Base-by-base conservation (phyloP, 1,140 invertebrate species). In the Bombus pyrosoma region DNA sequence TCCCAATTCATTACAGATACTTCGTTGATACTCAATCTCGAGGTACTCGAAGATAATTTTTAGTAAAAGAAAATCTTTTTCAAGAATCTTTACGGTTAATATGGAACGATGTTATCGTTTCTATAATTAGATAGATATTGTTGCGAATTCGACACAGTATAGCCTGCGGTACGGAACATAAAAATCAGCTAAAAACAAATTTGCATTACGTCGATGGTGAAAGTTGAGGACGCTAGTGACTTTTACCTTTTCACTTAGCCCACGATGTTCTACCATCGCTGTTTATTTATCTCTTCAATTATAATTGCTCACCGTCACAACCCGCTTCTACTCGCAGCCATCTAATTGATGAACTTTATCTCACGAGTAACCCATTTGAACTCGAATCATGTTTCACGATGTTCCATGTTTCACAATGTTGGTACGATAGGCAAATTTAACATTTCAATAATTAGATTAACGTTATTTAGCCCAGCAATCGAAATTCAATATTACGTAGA, bases 181-280 rank as follows among this genome's bases (percentile, higher is more conserved):
- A 68, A 82, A 64, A 39, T 43, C 41, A 47, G 10, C 66, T 62
- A 39, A 74, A 64, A 81, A 59, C 34, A 81, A 79, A 87, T 83
- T 68, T 86, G 75, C 66, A 86, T 83, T 72, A 73, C 72, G 68
- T 41, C 43, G 53, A 47, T 22, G 74, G 87, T 88, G 86, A 89
- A 89, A 89, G 88, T 86, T 32, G 34, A 64, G 43, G 37, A 47
- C 66, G 37, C 72, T 79, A 59, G 43, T 64, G 64, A 84, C 81
- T 84, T 78, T 79, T 68, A 78, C 41, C 69, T 86, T 86, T 89
- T 89, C 79, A 89, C 86, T 74, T 9, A 66, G 28, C 43, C 64
- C 32, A 18, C 59, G 18, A 74, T 73, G 13, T 69, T 81, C 32
- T 43, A 66, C 43, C 32, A 59, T 28, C 37, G 69, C 47, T 22